Percentiles rank a stretch among this genome's conserved stretches.
Evolutionary conservation across 2,113 vertebrate genomes (phyloP).

Genomic region (Cochlearius cochlearius): DNA sequence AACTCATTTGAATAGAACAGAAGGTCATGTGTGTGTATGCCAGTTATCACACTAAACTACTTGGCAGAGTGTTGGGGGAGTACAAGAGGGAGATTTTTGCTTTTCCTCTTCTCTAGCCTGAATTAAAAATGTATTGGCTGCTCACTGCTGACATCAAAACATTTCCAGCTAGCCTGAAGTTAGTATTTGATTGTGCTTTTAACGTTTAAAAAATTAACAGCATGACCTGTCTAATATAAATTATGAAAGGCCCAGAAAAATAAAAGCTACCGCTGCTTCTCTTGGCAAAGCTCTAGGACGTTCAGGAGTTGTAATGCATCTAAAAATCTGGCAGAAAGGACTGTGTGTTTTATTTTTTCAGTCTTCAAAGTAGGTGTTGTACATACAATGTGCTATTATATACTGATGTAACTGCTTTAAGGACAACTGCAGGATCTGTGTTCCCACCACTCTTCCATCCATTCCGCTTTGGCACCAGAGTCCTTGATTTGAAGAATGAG

Average conservation of each 20-base stretch:
- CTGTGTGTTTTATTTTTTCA: not conserved
- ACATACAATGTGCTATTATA: not conserved
- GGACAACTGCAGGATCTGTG: not conserved
- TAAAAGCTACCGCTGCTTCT: not conserved
- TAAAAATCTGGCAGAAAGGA: conserved; percentile 19
- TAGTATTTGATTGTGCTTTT: conserved; percentile 42
- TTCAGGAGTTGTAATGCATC: not conserved
- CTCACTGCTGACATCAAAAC: conserved; percentile 50
- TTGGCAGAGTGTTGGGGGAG: conserved; percentile 44
- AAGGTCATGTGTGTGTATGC: conserved; percentile 55
- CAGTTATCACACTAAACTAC: conserved; percentile 60
- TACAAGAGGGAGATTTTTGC: conserved; percentile 40
- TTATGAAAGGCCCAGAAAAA: conserved; percentile 14
- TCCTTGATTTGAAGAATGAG: not conserved
- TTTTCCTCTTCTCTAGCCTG: conserved; percentile 45
- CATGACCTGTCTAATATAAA: conserved; percentile 13
- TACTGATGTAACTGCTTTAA: not conserved
- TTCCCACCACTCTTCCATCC: not conserved
- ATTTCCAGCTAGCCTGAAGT: conserved; percentile 35
- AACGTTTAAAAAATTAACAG: conserved; percentile 45
- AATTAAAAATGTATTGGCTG: conserved; percentile 65
- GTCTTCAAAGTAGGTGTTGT: not conserved
- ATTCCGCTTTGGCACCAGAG: not conserved
- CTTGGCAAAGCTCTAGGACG: not conserved
- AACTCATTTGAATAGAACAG: conserved; percentile 66